Base-by-base conservation (phyloP, 2,113 vertebrate species). In the Progne subis region DNA sequence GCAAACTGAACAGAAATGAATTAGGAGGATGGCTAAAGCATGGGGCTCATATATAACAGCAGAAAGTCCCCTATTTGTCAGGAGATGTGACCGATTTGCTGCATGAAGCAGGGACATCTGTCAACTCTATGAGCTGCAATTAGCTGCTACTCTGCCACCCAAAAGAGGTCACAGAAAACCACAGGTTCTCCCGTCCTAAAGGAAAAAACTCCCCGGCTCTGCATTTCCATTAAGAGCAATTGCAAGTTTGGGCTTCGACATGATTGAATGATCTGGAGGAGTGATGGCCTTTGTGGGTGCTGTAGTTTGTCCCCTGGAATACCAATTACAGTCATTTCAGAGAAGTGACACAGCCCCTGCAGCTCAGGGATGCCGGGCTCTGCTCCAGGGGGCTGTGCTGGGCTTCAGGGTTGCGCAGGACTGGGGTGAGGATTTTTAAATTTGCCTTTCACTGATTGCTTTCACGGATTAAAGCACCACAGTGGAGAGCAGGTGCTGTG, bases 91-190 rank as follows among this genome's bases (percentile, higher is more conserved):
- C 88, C 61, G 76, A 90, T 81, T 57, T 57, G 26, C 77, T 14
- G 44, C 56, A 29, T 2, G 56, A 85, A 63, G 89, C 92, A 75
- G 75, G 76, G 70, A 92, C 91, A 86, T 50, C 93, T 80, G 83
- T 88, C 93, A 82, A 10, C 64, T 77, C 67, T 12, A 61, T 13
- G 12, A 34, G 82, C 72, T n/a, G 20, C 92, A 89, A 70, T 97
- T 94, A 96, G 84, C 85, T 16, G 41, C 91, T 37, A 47, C 32
- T 77, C 92, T 57, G 86, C 89, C 68, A 76, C 82, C 82, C 88
- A 79, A 91, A 92, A 76, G 92, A 95, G 88, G 82, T 90, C 76
- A 75, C 67, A 0, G 9, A 39, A 88, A 94, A 70, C 50, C 5
- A 46, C 53, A 64, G 70, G 68, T 67, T 63, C 79, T 55, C 24